Base-by-base conservation (phyloP, 2,888 invertebrate species). In the Spatulosminthurus flaviceps region DNA sequence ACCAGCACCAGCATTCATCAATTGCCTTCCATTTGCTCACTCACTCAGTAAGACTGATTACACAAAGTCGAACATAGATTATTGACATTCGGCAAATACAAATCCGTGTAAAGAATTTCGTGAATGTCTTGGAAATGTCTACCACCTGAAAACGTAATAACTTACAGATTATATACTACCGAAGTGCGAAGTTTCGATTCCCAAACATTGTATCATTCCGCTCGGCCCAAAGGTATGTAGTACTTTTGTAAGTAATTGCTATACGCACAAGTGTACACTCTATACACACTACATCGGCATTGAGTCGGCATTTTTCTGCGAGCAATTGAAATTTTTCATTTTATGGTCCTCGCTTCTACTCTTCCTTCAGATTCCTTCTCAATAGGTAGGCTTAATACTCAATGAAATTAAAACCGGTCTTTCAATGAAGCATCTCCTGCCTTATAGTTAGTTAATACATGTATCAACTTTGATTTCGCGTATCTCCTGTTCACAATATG, bases 391-490 rank as follows among this genome's bases (percentile, higher is more conserved):
- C 16, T 51, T 19, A 13, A 41, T 41, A 51, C 51, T n/a, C 24
- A 73, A 60, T 24, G 73, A 73, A 73, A 73, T 73, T 73, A 73
- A 73, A 73, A 73, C 73, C 73, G 73, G 73, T 73, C 60, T 51
- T 51, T 51, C 9, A 51, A 51, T 51, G 51, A 51, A 16, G 51
- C 51, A 19, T 19, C 51, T 51, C n/a, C 51, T 51, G 51, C 51
- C 16, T n/a, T 51, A 19, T 51, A 19, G 51, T 51, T 51, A 34
- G 4, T 4, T 34, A 34, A 34, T 34, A 9, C 9, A 9, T 34
- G 34, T 34, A 34, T 9, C 9, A 70, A 21, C 41, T 21, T 34
- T n/a, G 16, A 34, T 28, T n/a, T 34, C 34, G 1, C 34, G 19
- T 7, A n/a, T n/a, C n/a, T n/a, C n/a, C n/a, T n/a, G n/a, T n/a